phyloP scores from a whole-genome alignment of 2,797 vertebrate species.

The Liparis tanakae region DNA sequence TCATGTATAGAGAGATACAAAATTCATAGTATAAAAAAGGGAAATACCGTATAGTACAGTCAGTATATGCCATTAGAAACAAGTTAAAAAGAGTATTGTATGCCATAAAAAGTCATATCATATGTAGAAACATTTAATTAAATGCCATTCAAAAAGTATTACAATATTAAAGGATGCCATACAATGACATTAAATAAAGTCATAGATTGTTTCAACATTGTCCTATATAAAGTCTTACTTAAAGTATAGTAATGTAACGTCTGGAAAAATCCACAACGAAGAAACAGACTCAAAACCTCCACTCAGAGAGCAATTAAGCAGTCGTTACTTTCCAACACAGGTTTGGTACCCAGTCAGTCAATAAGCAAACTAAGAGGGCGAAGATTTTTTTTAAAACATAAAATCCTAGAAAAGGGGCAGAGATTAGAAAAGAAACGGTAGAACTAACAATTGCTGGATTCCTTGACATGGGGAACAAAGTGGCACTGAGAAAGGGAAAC shows the following conservation, averaged over 20 bases:
- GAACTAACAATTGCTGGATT: too few relatives aligned
- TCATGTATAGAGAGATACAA: too few relatives aligned
- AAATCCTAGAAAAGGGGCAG: too few relatives aligned
- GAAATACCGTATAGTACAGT: background rate
- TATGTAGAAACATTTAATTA: too few relatives aligned
- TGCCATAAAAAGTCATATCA: too few relatives aligned
- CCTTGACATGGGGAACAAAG: too few relatives aligned
- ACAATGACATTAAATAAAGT: too few relatives aligned
- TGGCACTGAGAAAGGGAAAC: too few relatives aligned
- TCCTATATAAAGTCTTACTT: background rate
- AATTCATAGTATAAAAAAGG: background rate
- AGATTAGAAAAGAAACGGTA: too few relatives aligned
- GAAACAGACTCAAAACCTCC: background rate
- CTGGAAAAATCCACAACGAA: background rate
- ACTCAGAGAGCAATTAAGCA: background rate
- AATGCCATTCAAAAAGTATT: too few relatives aligned
- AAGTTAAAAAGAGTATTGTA: background rate
- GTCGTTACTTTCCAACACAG: background rate
- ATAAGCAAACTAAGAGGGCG: background rate
- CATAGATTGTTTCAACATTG: background rate
- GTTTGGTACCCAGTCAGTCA: background rate
- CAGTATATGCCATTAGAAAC: background rate
- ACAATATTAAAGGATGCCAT: too few relatives aligned
- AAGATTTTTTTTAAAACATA: background rate
- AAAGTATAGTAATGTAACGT: too few relatives aligned